Conservation (phyloP, 92 coral and sea anemone genomes). For the Porites divaricata region DNA sequence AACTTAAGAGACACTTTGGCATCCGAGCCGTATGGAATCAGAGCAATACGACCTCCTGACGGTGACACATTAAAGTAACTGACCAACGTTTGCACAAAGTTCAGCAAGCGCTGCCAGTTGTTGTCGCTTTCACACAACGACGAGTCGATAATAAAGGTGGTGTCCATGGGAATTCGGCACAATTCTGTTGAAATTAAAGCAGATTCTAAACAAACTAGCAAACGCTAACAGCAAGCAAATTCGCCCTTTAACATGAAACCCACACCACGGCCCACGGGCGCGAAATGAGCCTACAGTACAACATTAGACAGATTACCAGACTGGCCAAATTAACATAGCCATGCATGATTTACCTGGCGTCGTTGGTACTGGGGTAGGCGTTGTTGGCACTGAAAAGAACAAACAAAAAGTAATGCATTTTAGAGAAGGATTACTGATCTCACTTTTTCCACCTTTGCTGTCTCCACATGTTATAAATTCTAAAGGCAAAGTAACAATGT, state of each 20-base stretch:
- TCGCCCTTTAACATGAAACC: not conserved
- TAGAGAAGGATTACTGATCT: not conserved
- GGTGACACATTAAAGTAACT: conserved; percentile 68
- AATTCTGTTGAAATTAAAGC: not conserved
- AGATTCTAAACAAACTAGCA: not conserved
- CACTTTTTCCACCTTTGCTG: not conserved
- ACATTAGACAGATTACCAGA: not conserved
- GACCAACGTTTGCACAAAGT: conserved; percentile 64
- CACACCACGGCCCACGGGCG: not conserved
- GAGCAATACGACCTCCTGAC: conserved; percentile 61
- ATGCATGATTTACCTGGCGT: not conserved
- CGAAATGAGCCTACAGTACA: not conserved
- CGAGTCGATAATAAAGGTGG: conserved; percentile 79
- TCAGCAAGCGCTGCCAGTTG: conserved; percentile 69
- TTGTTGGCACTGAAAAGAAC: conserved; percentile 1
- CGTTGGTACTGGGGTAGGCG: not conserved
- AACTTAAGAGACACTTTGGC: conserved; percentile 68
- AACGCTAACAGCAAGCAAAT: not conserved
- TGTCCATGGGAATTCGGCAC: conserved; percentile 77
- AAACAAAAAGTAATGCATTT: not conserved
- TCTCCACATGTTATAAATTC: not conserved
- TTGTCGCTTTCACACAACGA: conserved; percentile 75
- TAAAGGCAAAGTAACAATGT: too few relatives aligned
- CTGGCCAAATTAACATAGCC: not conserved
- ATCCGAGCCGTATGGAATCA: conserved; percentile 52